Percentiles rank a stretch among this genome's conserved stretches.
Evolutionary conservation across 1,140 invertebrate genomes (phyloP).

Genomic region (Apolygus lucorum): DNA sequence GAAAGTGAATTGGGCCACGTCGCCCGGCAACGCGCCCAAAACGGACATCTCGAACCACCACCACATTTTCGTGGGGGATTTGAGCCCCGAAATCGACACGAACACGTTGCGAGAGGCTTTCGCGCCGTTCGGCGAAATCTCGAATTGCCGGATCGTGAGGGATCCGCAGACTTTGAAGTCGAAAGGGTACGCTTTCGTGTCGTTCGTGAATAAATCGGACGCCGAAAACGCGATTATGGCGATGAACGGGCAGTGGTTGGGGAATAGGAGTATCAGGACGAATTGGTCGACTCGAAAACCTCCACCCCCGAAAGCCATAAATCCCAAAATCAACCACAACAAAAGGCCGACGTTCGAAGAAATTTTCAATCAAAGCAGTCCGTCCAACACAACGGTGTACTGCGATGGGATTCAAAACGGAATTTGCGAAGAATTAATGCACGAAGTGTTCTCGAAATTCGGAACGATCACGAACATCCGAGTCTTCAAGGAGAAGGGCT

Average conservation of each 20-base stretch:
- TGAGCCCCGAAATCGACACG: slow-evolving; percentile 98
- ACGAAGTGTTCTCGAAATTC: slow-evolving; percentile 87
- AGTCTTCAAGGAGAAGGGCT: slow-evolving; percentile 99
- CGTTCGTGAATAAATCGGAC: slow-evolving; percentile 97
- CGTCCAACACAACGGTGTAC: slow-evolving; percentile 98
- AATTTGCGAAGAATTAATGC: slow-evolving; percentile 91
- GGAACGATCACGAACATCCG: slow-evolving; percentile 94
- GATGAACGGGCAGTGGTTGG: slow-evolving; percentile 99
- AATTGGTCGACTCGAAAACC: slow-evolving; percentile 99
- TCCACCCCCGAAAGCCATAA: slow-evolving; percentile 56
- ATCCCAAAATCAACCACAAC: slow-evolving; percentile 32
- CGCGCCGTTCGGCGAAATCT: slow-evolving; percentile 96
- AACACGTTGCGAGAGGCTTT: slow-evolving; percentile 95
- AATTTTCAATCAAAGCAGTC: slow-evolving; percentile 93
- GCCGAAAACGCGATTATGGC: slow-evolving; percentile 93
- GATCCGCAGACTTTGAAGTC: slow-evolving; percentile 98
- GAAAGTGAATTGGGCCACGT: slow-evolving; percentile 99
- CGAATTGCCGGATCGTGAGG: slow-evolving; percentile 96
- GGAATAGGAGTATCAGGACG: slow-evolving; percentile 93
- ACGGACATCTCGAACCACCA: slow-evolving; percentile 97
- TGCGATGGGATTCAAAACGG: slow-evolving; percentile 92
- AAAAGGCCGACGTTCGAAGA: slow-evolving; percentile 60
- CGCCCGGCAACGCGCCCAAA: slow-evolving; percentile 94
- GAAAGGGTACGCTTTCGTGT: slow-evolving; percentile 99
- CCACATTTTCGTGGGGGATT: slow-evolving; percentile 98